These are phyloP conservation scores for Athrips mouffetella DNA, from an alignment of 2,888 invertebrate genomes.

Conservation along the genomic window DNA sequence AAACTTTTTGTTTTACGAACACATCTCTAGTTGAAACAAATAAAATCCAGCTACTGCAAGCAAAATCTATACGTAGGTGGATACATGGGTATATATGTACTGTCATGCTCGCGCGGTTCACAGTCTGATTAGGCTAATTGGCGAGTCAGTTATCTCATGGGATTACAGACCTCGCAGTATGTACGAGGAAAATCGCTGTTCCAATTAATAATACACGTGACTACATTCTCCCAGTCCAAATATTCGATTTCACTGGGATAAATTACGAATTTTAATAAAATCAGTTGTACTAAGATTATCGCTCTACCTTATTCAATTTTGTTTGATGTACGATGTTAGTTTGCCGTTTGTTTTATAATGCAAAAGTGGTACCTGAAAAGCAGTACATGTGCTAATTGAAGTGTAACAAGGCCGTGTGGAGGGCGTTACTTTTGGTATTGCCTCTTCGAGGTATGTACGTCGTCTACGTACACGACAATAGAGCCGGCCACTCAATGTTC, in stretches of 20 bases:
- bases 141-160: conserved; percentile 12
- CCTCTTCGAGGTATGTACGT: conserved; percentile 13
- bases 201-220: conserved; percentile 4
- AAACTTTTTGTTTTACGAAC: too few species aligned
- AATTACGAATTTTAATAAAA: conserved; percentile 2
- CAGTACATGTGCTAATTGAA: not conserved
- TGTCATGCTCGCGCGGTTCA: conserved; percentile 11
- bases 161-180: conserved; percentile 1
- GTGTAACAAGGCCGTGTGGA: conserved; percentile 25
- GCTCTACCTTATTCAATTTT: not conserved
- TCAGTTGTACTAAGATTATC: not conserved
- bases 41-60: too few species aligned
- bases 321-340: too few species aligned
- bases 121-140: conserved; percentile 14
- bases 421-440: conserved; percentile 37
- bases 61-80: not conserved
- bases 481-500: conserved; percentile 42
- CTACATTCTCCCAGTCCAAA: not conserved
- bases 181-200: conserved; percentile 3
- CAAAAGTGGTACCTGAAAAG: not conserved
- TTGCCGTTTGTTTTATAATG: too few species aligned
- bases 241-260: conserved; percentile 1
- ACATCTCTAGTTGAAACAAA: too few species aligned
- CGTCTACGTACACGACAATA: conserved; percentile 36
- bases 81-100: conserved; percentile 1